Base-by-base conservation (phyloP, 37 sponge, comb jelly and placozoan species). In the Halisarca cf. caerulea region DNA sequence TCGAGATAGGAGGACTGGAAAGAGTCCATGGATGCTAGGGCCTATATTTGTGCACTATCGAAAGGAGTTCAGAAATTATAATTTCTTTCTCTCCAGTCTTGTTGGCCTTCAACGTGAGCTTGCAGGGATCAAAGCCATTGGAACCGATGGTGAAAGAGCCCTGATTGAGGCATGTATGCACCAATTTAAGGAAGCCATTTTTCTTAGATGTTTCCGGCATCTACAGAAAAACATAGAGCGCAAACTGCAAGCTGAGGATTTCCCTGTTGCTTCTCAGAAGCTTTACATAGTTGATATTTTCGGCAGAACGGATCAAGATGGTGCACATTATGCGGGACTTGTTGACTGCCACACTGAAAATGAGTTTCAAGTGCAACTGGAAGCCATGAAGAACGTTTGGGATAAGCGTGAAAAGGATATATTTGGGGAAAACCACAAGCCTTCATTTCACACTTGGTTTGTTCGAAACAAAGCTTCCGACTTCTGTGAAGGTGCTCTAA, bases 31-130 rank as follows among this genome's bases (percentile, higher is more conserved):
- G 18, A 81, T 88, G 60, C 1, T 79, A 18, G 84, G 80, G 9
- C 84, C 84, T 25, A 34, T 83, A 15, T 57, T 79, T 4, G 72
- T 83, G 0, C 89, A 83, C 47, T 78, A 83, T 32, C 36, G 73
- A 2, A 79, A 58, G 44, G 27, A 88, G 14, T 83, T 83, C 53
- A 6, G 82, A 36, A 81, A 34, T 20, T 81, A 81, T 59, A 81
- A 81, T 60, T 81, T 60, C 42, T 59, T 60, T 34, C 24, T 81
- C 17, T 81, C 82, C 59, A 60, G 62, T 32, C n/a, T 81, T 30
- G 41, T 59, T 5, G 80, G 80, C 27, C 58, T 80, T 11, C 59
- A 30, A 0, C 58, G 58, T 55, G 54, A 34, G 32, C 80, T 57
- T 58, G 58, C 37, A 51, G 33, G 9, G 2, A 53, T 80, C 23